Base-by-base conservation (phyloP, 2,113 vertebrate genomes). In the Oceanodroma tethys region DNA sequence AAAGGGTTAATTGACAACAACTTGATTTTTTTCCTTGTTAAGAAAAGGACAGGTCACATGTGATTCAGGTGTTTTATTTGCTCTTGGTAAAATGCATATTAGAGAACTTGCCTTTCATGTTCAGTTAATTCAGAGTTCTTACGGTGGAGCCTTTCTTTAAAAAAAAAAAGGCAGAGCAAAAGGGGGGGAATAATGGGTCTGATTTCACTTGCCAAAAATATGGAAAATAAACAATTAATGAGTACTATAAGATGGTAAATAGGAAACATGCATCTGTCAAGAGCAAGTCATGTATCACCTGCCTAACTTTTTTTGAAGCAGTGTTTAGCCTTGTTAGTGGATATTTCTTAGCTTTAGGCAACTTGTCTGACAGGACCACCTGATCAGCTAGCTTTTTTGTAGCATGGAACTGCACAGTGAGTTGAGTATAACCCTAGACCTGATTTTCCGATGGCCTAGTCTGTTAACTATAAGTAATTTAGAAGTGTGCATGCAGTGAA, bases 1-100 rank as follows among this genome's bases (percentile, higher is more conserved):
- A 81, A 5, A 9, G 10, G 7, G 5, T 66, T 89, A 43, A 66
- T 56, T 0, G 0, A 9, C 13, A 63, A 7, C 11, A 66, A 2
- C 10, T 13, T 42, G 3, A 32, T 62, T 75, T 90, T 90, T 9
- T 66, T 81, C 25, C 74, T 10, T 67, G 6, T 79, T 87, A 62
- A 48, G 38, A 59, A 52, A 45, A 47, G 22, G 88, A 12, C 6
- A 21, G 19, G 12, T 79, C 38, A 36, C 6, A 4, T 67, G 38
- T 22, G 32, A 55, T 59, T 47, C 15, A 29, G 9, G 11, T 50
- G 47, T 18, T 88, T 38, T 88, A 47, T 75, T 87, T 72, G 47
- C 40, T 81, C 6, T 72, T 60, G 30, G 42, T 81, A 83, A 67
- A 94, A 84, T 40, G 23, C 5, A 1, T 80, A 10, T 73, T 50